phyloP scores from a whole-genome alignment of 2,113 vertebrate species.

The Taurulus bubalis region DNA sequence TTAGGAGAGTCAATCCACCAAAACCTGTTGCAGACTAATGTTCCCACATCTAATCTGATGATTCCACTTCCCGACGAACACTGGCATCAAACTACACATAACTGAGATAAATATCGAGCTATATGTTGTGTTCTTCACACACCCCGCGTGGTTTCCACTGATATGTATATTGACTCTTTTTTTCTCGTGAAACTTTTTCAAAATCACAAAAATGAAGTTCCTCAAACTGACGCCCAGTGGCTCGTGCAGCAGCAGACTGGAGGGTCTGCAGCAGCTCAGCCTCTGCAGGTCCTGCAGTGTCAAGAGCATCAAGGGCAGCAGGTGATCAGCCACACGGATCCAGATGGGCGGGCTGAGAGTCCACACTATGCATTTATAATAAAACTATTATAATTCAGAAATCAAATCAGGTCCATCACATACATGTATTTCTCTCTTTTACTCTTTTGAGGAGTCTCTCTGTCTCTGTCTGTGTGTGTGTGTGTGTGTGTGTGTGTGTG shows the following conservation, averaged over 20 bases:
- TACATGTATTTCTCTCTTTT: background rate
- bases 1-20: background rate
- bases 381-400: background rate
- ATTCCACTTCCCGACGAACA: background rate
- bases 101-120: background rate
- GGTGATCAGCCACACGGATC: constrained; percentile 15
- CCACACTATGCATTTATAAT: background rate
- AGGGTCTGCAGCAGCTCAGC: constrained; percentile 32
- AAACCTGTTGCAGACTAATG: background rate
- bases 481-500: no score
- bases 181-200: background rate
- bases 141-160: background rate
- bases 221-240: constrained; percentile 5
- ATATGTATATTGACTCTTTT: background rate
- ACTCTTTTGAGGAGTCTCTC: background rate
- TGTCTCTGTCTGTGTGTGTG: no score
- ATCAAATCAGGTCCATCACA: background rate
- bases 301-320: constrained; percentile 22
- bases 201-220: background rate
- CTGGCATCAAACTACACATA: background rate
- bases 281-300: constrained; percentile 31
- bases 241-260: constrained; percentile 23
- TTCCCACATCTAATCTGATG: background rate
- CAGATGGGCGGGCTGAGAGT: constrained; percentile 10
- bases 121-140: background rate